A percentile compares a stretch with the other conserved stretches of the same genome.
These are phyloP conservation scores for Macrosteles quadrilineatus DNA, from an alignment of 1,140 invertebrate genomes.

Conservation along the genomic window DNA sequence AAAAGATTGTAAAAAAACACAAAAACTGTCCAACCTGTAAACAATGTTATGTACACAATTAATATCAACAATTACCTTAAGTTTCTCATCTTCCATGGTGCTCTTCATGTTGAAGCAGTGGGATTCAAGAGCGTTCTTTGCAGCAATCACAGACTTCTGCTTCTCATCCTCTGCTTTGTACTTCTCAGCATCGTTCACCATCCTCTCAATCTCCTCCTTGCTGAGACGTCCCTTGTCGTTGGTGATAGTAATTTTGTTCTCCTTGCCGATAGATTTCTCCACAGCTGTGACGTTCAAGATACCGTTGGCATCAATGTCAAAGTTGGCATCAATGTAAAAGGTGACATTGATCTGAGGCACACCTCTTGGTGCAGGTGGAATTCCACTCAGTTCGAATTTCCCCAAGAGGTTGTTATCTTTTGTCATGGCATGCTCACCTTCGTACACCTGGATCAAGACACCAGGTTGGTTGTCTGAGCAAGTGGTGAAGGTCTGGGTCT, in stretches of 20 bases:
- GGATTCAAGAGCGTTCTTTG: conserved; percentile 92
- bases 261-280: conserved; percentile 92
- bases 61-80: conserved; percentile 56
- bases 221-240: conserved; percentile 96
- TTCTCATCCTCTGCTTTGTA: conserved; percentile 91
- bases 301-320: conserved; percentile 89
- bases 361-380: conserved; percentile 90
- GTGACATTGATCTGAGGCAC: conserved; percentile 93
- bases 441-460: conserved; percentile 84
- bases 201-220: conserved; percentile 96
- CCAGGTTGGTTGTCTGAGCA: conserved; percentile 97
- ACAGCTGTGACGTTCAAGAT: conserved; percentile 86
- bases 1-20: too few relatives aligned
- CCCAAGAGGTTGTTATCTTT: conserved; percentile 91
- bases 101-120: conserved; percentile 98
- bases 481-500: conserved; percentile 95
- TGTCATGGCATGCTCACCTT: conserved; percentile 91
- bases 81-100: conserved; percentile 85
- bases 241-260: conserved; percentile 98
- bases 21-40: too few relatives aligned
- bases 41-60: too few relatives aligned
- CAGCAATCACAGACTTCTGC: conserved; percentile 82
- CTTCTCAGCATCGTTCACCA: conserved; percentile 97
- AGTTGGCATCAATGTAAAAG: too few relatives aligned
- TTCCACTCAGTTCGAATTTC: conserved; percentile 92